Evolutionary conservation across 2,113 vertebrate species (phyloP), one percentile per base, ranked within the genome.

Genomic region (Pavo muticus): DNA sequence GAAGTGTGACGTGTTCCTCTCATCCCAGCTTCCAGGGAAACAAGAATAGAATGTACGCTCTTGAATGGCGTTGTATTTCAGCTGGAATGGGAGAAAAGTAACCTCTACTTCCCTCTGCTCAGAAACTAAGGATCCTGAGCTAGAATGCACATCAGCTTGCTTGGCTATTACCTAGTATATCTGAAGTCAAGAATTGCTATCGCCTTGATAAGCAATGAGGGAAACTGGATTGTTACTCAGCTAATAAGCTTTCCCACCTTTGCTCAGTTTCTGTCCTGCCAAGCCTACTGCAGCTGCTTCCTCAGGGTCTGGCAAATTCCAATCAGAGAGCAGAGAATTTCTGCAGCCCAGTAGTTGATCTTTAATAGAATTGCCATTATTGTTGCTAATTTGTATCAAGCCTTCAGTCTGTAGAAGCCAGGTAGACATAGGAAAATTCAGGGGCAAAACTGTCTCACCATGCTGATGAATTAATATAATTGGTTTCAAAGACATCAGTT

Each of bases 111-210:
- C 14, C 16, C 37, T 85, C 50, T 86, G 50, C 45, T 45, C 81
- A 40, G 68, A 65, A 92, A 54, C 69, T 47, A 14, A 45, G 45
- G 90, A 69, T 13, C 37, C 42, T 40, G 71, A 76, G 56, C 61
- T 91, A 77, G 84, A 88, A 87, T 79, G 73, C 79, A 39, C 57
- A n/a, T 59, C 25, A 25, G 35, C 94, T 94, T 93, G 63, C 75
- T 82, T 92, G 82, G 70, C 84, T 59, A 85, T 87, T 60, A 64
- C 71, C 72, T 88, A 59, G 87, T 20, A 80, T 84, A 44, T 40
- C 71, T 3, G 17, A 88, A 61, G 84, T 56, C 40, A 84, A 89
- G n/a, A 61, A 88, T 87, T 69, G 44, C 27, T 61, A 35, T 29
- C 44, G 30, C 32, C 45, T 72, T 35, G 50, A 50, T 57, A 54